phyloP scores from a whole-genome alignment of 1,140 invertebrate species.

The Drosophila sechellia region DNA sequence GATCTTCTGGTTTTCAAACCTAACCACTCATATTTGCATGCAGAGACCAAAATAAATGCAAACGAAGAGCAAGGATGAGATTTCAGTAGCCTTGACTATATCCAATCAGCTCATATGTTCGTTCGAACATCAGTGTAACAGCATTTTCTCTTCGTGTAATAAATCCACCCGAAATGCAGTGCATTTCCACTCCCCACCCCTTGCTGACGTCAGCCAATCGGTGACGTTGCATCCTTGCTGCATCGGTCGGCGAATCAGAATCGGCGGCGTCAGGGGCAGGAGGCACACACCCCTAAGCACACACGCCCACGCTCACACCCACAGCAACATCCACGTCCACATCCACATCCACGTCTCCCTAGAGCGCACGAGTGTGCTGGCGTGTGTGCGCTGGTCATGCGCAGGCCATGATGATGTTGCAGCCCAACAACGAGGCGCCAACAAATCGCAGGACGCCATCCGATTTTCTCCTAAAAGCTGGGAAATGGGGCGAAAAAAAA shows the following conservation, averaged over 20 bases:
- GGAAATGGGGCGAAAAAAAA: constrained; percentile 4
- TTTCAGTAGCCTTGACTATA: too few species aligned
- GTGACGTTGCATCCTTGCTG: constrained; percentile 60
- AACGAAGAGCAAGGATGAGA: background rate
- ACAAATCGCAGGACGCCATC: constrained; percentile 69
- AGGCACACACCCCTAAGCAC: constrained; percentile 24
- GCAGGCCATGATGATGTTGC: constrained; percentile 48
- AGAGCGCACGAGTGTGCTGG: constrained; percentile 27
- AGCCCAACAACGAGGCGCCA: constrained; percentile 47
- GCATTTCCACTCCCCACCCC: constrained; percentile 28
- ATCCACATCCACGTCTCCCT: constrained; percentile 43
- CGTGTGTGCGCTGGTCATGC: constrained; percentile 67
- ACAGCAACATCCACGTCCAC: constrained; percentile 18
- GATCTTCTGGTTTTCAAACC: background rate
- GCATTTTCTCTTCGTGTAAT: background rate
- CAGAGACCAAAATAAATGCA: background rate
- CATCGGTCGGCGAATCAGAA: constrained; percentile 74
- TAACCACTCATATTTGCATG: background rate
- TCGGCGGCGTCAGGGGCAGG: constrained; percentile 29
- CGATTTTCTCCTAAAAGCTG: constrained; percentile 70
- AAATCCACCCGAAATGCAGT: constrained; percentile 34
- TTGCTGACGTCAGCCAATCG: constrained; percentile 55
- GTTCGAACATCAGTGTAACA: too few species aligned
- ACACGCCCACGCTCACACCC: background rate
- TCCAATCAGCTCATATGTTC: too few species aligned